Conservation (phyloP, 2,113 vertebrate species). For the Opisthocomus hoazin region DNA sequence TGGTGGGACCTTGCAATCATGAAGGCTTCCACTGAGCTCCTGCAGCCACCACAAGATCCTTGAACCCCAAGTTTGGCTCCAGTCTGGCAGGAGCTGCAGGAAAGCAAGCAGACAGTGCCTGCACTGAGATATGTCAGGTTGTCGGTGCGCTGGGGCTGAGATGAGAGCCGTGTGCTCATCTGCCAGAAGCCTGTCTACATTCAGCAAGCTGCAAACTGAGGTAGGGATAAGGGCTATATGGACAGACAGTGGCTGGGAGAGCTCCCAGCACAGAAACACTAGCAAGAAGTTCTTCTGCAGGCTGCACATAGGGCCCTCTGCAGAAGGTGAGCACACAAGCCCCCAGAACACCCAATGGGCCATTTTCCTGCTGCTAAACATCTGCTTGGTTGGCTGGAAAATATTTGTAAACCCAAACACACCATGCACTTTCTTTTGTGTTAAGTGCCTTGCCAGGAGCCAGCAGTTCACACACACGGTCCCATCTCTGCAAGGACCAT, state of each 20-base stretch:
- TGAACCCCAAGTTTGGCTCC: not conserved
- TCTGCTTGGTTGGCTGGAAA: not conserved
- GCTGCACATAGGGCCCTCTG: not conserved
- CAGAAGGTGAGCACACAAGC: not conserved
- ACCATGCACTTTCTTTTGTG: not conserved
- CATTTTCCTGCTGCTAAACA: not conserved
- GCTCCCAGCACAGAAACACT: not conserved
- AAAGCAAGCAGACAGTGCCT: not conserved
- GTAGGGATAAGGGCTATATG: not conserved
- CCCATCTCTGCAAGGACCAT: not conserved
- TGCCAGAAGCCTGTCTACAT: not conserved
- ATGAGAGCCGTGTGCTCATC: not conserved
- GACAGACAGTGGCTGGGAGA: not conserved
- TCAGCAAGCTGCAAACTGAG: not conserved
- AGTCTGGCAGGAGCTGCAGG: not conserved
- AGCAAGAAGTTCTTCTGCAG: not conserved
- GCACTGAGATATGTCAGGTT: not conserved
- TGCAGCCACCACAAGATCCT: not conserved
- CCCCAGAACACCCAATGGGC: not conserved
- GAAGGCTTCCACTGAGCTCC: not conserved
- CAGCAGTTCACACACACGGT: not conserved
- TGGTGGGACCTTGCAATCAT: fast-evolving
- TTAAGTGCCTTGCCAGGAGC: not conserved
- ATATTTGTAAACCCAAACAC: not conserved
- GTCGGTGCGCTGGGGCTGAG: fast-evolving